These are phyloP conservation scores for Thalpophila matura DNA, from an alignment of 2,888 invertebrate species.

Conservation along the genomic window DNA sequence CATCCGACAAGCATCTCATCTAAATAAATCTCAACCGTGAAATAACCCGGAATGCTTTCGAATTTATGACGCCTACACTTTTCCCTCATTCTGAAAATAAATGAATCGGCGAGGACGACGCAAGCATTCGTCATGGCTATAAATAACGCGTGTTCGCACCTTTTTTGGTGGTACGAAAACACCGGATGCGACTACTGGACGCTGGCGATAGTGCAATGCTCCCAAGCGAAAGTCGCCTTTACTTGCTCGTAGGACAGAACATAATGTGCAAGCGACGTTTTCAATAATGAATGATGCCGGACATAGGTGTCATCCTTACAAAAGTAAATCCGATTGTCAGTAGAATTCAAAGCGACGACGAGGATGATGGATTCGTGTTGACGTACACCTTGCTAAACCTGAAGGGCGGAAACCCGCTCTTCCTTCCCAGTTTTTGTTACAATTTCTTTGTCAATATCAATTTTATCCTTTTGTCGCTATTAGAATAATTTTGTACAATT, in stretches of 20 bases:
- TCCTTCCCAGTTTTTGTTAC: constrained; percentile 70
- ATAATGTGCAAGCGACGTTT: constrained; percentile 70
- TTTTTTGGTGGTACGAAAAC: constrained; percentile 89
- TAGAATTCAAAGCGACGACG: constrained; percentile 70
- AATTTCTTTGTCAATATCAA: constrained; percentile 57
- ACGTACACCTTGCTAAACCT: constrained; percentile 67
- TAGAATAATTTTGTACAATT: constrained; percentile 67
- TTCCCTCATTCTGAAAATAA: constrained; percentile 83
- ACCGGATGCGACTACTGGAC: constrained; percentile 89
- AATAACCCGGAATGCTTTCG: constrained; percentile 70
- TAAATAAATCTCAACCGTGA: constrained; percentile 64
- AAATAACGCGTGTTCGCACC: constrained; percentile 88
- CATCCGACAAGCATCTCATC: constrained; percentile 26
- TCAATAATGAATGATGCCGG: constrained; percentile 78
- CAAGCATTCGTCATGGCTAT: constrained; percentile 85
- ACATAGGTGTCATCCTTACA: constrained; percentile 81
- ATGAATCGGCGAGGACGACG: constrained; percentile 78
- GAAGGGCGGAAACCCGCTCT: constrained; percentile 65
- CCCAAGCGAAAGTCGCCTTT: constrained; percentile 80
- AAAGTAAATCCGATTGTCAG: constrained; percentile 79
- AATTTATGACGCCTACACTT: constrained; percentile 76
- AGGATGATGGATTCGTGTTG: constrained; percentile 71
- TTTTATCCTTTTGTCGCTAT: constrained; percentile 50
- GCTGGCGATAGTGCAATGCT: constrained; percentile 82
- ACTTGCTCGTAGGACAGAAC: constrained; percentile 64